Conservation (phyloP, 2,888 invertebrate genomes). For the Scaptomyza polygonia region DNA sequence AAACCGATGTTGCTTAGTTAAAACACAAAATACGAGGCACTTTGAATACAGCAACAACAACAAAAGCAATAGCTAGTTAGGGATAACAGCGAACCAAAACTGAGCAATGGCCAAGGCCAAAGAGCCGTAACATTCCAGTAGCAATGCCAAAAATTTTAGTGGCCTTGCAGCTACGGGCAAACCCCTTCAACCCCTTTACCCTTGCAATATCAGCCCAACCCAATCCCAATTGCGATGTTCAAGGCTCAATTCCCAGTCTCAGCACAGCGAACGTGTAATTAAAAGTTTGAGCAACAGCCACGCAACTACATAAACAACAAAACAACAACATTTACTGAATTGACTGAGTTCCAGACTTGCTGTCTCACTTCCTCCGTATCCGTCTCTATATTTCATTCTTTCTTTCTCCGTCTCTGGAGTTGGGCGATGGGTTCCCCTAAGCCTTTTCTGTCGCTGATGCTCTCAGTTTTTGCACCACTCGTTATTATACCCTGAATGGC, state of each 20-base stretch:
- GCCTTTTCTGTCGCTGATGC: constrained; percentile 43
- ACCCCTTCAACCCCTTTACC: background rate
- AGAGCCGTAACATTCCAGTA: constrained; percentile 33
- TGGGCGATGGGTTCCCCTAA: constrained; percentile 10
- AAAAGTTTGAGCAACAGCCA: constrained; percentile 82
- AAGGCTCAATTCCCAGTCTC: constrained; percentile 16
- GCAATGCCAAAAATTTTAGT: constrained; percentile 53
- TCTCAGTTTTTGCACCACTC: constrained; percentile 59
- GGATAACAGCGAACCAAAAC: constrained; percentile 1
- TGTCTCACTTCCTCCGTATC: constrained; percentile 3
- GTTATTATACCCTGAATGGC: background rate
- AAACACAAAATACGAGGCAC: constrained; percentile 47
- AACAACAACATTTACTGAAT: constrained; percentile 22
- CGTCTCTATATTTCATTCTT: background rate
- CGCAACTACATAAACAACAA: constrained; percentile 59
- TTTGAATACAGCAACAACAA: constrained; percentile 36
- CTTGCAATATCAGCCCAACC: background rate
- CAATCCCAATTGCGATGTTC: constrained; percentile 5
- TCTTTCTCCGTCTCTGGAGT: background rate
- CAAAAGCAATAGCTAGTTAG: constrained; percentile 16
- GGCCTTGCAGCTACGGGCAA: constrained; percentile 54
- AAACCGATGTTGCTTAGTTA: constrained; percentile 66
- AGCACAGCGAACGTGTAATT: constrained; percentile 78
- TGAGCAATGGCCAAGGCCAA: constrained; percentile 37
- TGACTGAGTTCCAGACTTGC: constrained; percentile 62